Conservation (phyloP, 1,140 invertebrate species). For the Lucilia cuprina region DNA sequence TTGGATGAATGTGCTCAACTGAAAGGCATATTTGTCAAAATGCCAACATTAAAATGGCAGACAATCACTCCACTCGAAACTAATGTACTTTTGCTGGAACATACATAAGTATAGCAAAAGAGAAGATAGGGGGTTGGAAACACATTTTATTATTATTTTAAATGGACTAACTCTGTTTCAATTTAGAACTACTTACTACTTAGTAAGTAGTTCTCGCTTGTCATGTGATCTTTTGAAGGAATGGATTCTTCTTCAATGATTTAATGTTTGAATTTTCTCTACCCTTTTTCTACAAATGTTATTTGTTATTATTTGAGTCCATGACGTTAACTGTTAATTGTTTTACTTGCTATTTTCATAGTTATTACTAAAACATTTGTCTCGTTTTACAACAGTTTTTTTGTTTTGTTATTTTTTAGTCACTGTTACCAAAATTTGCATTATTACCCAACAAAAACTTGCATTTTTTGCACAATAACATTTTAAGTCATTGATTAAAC, state of each 20-base stretch:
- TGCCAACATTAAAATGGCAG: not conserved
- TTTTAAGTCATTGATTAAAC: too few species aligned
- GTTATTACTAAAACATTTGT: slow-evolving; percentile 1
- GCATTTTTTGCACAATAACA: too few species aligned
- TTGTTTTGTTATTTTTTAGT: not conserved
- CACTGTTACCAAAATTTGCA: not conserved
- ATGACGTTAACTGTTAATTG: slow-evolving; percentile 34
- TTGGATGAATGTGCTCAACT: not conserved
- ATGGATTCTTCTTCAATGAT: too few species aligned
- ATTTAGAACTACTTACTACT: too few species aligned
- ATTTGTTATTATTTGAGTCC: slow-evolving; percentile 18
- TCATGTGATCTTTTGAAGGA: too few species aligned
- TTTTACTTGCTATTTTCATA: slow-evolving; percentile 21
- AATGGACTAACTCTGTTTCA: too few species aligned
- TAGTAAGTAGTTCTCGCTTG: too few species aligned
- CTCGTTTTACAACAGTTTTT: too few species aligned
- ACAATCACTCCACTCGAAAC: not conserved
- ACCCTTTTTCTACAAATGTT: not conserved
- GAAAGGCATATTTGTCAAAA: slow-evolving; percentile 4
- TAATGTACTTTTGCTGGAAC: too few species aligned
- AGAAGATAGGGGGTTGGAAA: too few species aligned
- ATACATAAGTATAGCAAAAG: too few species aligned
- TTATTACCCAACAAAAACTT: not conserved
- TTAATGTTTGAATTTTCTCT: not conserved
- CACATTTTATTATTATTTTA: too few species aligned